These are phyloP conservation scores for Stegastes partitus DNA, from an alignment of 2,113 vertebrate species.

Conservation along the genomic window DNA sequence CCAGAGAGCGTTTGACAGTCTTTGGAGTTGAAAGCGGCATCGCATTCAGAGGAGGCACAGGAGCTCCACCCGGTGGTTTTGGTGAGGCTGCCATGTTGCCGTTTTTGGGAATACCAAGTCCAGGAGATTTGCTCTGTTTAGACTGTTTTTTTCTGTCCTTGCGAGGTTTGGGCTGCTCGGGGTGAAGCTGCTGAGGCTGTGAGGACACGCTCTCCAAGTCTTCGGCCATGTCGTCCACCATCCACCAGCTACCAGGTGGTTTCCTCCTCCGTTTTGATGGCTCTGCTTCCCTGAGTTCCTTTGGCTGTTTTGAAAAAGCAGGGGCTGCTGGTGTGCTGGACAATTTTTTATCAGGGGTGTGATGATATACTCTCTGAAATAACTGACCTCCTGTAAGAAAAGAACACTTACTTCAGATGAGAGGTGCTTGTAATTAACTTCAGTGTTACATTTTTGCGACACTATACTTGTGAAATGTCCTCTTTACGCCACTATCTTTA, in stretches of 20 bases:
- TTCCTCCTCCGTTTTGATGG: conserved; percentile 61
- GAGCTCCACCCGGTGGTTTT: conserved; percentile 34
- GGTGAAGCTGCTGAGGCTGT: neutral
- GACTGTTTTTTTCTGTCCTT: conserved; percentile 9
- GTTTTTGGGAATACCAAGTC: conserved; percentile 29
- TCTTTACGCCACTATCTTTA: too few relatives aligned
- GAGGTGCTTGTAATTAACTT: neutral
- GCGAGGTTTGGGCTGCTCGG: conserved; percentile 10
- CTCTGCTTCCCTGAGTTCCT: neutral
- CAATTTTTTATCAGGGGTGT: neutral
- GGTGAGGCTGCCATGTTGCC: neutral
- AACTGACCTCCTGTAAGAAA: conserved; percentile 58
- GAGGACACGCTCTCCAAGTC: neutral
- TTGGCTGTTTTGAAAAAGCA: neutral
- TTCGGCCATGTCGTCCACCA: neutral
- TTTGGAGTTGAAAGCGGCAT: conserved; percentile 36
- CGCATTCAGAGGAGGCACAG: neutral
- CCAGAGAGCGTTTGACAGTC: conserved; percentile 61
- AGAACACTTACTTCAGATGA: neutral
- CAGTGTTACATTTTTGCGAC: neutral
- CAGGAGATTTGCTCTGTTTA: conserved; percentile 15
- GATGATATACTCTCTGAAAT: conserved; percentile 60
- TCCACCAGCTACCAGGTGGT: conserved; percentile 68
- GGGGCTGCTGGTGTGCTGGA: neutral
- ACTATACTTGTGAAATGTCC: too few relatives aligned